phyloP scores from a whole-genome alignment of 2,113 vertebrate genomes.

The Chaetodon auriga region DNA sequence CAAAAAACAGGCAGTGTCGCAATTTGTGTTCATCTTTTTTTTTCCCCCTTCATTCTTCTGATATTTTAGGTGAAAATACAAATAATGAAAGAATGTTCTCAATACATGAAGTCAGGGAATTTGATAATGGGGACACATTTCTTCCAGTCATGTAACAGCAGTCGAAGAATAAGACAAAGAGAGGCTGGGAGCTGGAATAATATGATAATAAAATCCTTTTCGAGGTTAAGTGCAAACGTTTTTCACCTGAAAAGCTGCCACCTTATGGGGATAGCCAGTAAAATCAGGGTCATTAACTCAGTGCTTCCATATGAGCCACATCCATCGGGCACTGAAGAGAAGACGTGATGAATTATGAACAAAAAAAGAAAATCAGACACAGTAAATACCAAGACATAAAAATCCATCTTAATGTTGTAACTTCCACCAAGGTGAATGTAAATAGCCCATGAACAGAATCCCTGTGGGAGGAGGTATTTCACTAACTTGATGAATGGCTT shows the following conservation, averaged over 20 bases:
- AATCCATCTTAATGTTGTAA: constrained; percentile 27
- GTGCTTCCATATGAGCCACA: constrained; percentile 40
- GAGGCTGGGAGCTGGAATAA: constrained; percentile 15
- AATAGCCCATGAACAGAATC: constrained; percentile 49
- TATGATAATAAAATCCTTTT: constrained; percentile 42
- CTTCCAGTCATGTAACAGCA: not conserved
- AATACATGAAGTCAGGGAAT: not conserved
- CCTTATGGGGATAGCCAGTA: constrained; percentile 48
- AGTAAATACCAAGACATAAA: constrained; percentile 45
- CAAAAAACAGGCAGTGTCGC: not conserved
- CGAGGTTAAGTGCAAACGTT: constrained; percentile 56
- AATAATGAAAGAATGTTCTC: not conserved
- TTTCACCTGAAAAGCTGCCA: constrained; percentile 51
- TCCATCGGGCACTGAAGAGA: constrained; percentile 17
- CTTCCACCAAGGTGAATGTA: constrained; percentile 58
- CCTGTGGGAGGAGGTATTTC: constrained; percentile 50
- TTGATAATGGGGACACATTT: not conserved
- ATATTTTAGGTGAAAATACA: not conserved
- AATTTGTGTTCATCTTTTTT: not conserved
- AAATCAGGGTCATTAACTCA: constrained; percentile 61
- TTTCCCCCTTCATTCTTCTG: not conserved
- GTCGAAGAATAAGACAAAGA: not conserved
- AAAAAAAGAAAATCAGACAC: constrained; percentile 14
- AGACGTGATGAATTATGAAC: constrained; percentile 41
- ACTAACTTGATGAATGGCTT: constrained; percentile 76